Percentiles rank a stretch among this genome's conserved stretches.
These are phyloP conservation scores for Melanotaenia pygmaea DNA, from an alignment of 2,797 vertebrate genomes.

Conservation along the genomic window DNA sequence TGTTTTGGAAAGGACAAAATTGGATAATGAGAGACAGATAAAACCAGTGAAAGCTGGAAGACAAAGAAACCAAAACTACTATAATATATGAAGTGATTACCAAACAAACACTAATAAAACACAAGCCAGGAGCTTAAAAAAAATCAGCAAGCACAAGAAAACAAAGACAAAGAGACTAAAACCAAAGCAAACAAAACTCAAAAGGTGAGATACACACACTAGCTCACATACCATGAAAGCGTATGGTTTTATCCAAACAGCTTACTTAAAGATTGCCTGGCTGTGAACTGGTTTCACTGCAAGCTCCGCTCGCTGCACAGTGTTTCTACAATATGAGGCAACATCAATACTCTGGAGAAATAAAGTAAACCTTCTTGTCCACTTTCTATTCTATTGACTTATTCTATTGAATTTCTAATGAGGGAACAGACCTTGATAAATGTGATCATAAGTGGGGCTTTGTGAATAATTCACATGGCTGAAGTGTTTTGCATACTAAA, in stretches of 20 bases:
- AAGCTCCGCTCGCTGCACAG: neutral
- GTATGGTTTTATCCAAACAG: neutral
- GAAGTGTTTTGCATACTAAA: conserved; percentile 60
- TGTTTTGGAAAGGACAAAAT: neutral
- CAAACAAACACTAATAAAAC: neutral
- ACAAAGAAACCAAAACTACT: neutral
- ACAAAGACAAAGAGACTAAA: neutral
- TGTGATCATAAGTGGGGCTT: conserved; percentile 34
- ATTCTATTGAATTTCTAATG: conserved; percentile 43
- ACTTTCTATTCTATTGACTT: conserved; percentile 32
- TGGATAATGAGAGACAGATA: neutral
- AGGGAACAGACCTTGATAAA: conserved; percentile 49
- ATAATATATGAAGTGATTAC: neutral
- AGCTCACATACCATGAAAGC: neutral
- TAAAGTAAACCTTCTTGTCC: neutral
- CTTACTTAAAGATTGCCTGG: too few relatives aligned
- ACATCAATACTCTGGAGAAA: conserved; percentile 16
- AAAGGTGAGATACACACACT: neutral
- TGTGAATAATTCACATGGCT: conserved; percentile 72
- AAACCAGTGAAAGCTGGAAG: neutral
- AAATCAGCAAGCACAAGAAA: neutral
- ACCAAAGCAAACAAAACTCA: neutral
- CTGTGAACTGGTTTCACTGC: neutral
- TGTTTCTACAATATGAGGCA: conserved; percentile 1
- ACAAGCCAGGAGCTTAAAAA: too few relatives aligned